Evolutionary conservation across 2,797 vertebrate species (phyloP), one percentile per base, ranked within the genome.

Genomic region (Menidia menidia): DNA sequence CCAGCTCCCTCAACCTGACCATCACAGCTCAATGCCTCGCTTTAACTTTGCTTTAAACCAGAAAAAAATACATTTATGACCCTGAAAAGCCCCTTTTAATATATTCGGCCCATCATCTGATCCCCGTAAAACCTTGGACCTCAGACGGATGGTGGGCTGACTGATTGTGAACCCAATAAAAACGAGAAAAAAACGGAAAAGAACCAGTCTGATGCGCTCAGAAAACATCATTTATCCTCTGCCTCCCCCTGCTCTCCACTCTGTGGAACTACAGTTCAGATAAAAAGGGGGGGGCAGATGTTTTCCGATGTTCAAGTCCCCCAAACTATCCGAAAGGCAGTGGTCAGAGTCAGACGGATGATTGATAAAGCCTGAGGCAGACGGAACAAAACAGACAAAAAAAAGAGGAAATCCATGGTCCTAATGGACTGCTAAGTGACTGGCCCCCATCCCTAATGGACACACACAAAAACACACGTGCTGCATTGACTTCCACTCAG

Each of bases 401-500:
- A 76, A 63, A 55, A 71, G 62, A 79, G 44, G 16, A 69, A 84
- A 72, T 63, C 56, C 47, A 19, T 63, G 74, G 69, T 78, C 85
- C 58, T 87, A 89, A 88, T 88, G 88, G 88, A 88, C 72, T 59
- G 71, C 66, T 68, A 82, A 87, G 84, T 78, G 81, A 74, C 73
- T 88, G 84, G 90, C 88, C 87, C 86, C 80, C 81, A 87, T 88
- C 83, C 70, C 73, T 88, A 88, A 90, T 87, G 86, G 85, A 87
- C 73, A 75, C 61, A 70, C 67, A 70, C 62, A 67, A 50, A 66
- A 30, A 68, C 77, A 79, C 71, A 74, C 72, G 65, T 61, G 55
- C 54, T 1, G 18, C 64, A 81, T 63, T 75, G 78, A 85, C 75
- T 58, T 74, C 70, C 54, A 58, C 63, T 82, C 42, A 47, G 54